Evolutionary conservation across 1,140 invertebrate species (phyloP).

Genomic region (Brachystomella parvula): DNA sequence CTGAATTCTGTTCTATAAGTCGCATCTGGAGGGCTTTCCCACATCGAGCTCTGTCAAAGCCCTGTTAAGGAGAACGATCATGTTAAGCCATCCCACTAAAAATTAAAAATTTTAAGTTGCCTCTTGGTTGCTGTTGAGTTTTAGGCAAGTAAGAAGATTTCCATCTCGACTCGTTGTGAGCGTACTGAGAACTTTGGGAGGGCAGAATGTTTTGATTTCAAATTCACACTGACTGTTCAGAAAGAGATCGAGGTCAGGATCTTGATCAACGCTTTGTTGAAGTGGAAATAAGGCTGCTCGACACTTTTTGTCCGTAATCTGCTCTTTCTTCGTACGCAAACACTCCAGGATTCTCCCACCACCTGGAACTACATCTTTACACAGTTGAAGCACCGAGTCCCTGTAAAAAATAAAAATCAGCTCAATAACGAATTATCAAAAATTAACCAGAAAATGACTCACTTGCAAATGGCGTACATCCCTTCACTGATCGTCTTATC

Average conservation of each 20-base stretch:
- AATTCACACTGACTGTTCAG: conserved; percentile 22
- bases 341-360: conserved; percentile 34
- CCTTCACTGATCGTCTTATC: conserved; percentile 69
- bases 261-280: conserved; percentile 26
- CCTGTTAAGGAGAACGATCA: conserved; percentile 42
- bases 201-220: conserved; percentile 34
- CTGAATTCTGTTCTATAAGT: conserved; percentile 84
- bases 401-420: conserved; percentile 18
- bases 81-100: not conserved
- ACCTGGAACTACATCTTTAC: conserved; percentile 21
- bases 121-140: conserved; percentile 25
- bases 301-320: conserved; percentile 18
- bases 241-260: conserved; percentile 27
- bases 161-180: conserved; percentile 11
- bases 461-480: conserved; percentile 55
- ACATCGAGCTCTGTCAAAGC: conserved; percentile 73
- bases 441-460: not conserved
- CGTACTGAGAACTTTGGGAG: not conserved
- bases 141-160: conserved; percentile 18
- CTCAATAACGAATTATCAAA: too few relatives aligned
- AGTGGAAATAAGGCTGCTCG: conserved; percentile 25
- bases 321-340: conserved; percentile 20
- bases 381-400: conserved; percentile 11
- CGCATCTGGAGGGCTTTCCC: conserved; percentile 73
- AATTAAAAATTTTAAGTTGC: conserved; percentile 10